These are phyloP conservation scores for Athetis lepigone DNA, from an alignment of 2,888 invertebrate genomes.

Conservation along the genomic window DNA sequence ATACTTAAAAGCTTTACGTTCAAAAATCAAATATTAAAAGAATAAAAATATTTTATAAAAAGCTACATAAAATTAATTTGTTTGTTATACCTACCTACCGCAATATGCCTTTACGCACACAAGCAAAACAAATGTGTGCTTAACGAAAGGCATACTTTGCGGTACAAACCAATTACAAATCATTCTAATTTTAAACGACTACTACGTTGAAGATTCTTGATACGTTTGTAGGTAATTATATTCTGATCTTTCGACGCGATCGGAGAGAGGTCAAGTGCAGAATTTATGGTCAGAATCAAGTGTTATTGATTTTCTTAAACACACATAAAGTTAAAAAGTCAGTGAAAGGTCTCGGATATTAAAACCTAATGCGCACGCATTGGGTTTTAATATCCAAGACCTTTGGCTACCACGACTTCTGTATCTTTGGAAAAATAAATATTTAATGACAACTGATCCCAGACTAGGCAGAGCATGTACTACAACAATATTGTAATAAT, in stretches of 20 bases:
- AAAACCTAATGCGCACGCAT: too few relatives aligned
- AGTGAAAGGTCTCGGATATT: too few relatives aligned
- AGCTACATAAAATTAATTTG: background rate
- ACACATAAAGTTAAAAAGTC: too few relatives aligned
- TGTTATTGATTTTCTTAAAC: too few relatives aligned
- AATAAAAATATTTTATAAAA: background rate
- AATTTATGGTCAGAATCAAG: too few relatives aligned
- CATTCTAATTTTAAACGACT: constrained; percentile 77
- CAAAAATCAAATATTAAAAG: background rate
- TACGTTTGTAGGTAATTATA: constrained; percentile 14
- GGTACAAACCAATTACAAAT: constrained; percentile 76
- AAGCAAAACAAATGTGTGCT: constrained; percentile 31
- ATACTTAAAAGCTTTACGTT: background rate
- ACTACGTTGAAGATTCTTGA: constrained; percentile 57
- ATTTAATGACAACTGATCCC: too few relatives aligned
- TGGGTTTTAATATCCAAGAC: too few relatives aligned
- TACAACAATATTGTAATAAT: too few relatives aligned
- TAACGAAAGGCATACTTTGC: constrained; percentile 59
- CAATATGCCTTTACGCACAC: background rate
- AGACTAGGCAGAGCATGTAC: too few relatives aligned
- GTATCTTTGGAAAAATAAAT: too few relatives aligned
- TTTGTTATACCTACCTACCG: background rate
- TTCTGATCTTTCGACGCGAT: background rate
- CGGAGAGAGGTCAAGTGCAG: too few relatives aligned
- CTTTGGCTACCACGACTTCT: too few relatives aligned